These are phyloP conservation scores for Corydoras sp. DNA, from an alignment of 2,113 vertebrate genomes.

Conservation along the genomic window DNA sequence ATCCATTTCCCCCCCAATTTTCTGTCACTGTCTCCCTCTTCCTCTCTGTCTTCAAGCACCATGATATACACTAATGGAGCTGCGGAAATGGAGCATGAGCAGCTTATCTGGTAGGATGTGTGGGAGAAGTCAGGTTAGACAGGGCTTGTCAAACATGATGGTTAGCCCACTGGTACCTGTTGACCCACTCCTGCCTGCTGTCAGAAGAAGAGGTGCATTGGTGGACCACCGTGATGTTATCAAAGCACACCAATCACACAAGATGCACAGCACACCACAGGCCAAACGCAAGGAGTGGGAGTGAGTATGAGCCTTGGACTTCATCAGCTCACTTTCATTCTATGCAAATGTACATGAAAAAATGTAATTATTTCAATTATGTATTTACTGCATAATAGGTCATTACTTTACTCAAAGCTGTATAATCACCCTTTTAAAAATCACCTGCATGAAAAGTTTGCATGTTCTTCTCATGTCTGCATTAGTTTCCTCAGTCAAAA, in stretches of 20 bases:
- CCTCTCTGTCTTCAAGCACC: conserved; percentile 48
- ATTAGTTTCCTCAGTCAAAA: too few relatives aligned
- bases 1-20: not conserved
- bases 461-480: too few relatives aligned
- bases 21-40: not conserved
- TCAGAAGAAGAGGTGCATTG: conserved; percentile 70
- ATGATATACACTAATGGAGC: conserved; percentile 60
- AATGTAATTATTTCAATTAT: too few relatives aligned
- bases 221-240: conserved; percentile 82
- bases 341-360: too few relatives aligned
- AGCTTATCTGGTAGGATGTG: conserved; percentile 52
- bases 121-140: not conserved
- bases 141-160: not conserved
- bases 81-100: conserved; percentile 46
- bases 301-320: conserved; percentile 65
- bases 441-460: too few relatives aligned
- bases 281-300: conserved; percentile 83
- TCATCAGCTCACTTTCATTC: too few relatives aligned
- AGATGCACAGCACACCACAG: conserved; percentile 77
- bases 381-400: too few relatives aligned
- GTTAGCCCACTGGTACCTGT: conserved; percentile 52
- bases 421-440: too few relatives aligned
- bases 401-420: too few relatives aligned
- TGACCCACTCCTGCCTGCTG: conserved; percentile 47
- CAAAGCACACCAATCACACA: conserved; percentile 80